Base-by-base conservation (phyloP, 2,888 invertebrate species). In the Spodoptera picta region DNA sequence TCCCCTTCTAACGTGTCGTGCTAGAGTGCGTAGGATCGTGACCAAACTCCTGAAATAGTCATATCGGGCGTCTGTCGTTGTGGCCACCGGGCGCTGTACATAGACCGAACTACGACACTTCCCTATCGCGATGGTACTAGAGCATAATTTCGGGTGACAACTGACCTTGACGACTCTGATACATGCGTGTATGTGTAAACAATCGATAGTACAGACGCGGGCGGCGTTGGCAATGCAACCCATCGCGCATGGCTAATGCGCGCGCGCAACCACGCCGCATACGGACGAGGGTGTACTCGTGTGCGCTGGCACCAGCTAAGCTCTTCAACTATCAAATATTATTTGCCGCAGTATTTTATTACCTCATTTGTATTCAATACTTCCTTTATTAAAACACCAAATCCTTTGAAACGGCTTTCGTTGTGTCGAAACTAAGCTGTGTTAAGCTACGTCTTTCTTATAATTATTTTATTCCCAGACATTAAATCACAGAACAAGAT, bases 21-120 rank as follows among this genome's bases (percentile, higher is more conserved):
- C 85, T 84, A 80, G 80, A 85, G 88, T 87, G 87, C 85, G 87
- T 87, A 80, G 69, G 83, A 70, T 92, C 94, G 94, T 94, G 94
- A 94, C 93, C 81, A 83, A 90, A 94, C 89, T 94, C 90, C 90
- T 87, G 83, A 93, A 91, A 92, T 90, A 88, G 86, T 69, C 85
- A 90, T 92, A 90, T 93, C 81, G 83, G 81, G 81, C 83, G 84
- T 67, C 85, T 77, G 83, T 82, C 84, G 80, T 90, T 90, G 90
- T 90, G 91, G 90, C 83, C 90, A 74, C 72, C 71, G 77, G 72
- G 77, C 74, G 65, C 66, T 81, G 69, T 57, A 51, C 57, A 54
- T 47, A 48, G 50, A 52, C n/a, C 31, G 31, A 56, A 46, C 48
- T 45, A 51, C 10, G 65, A 64, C 70, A 69, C 74, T 78, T 67